These are phyloP conservation scores for Acipenser ruthenus DNA, from an alignment of 2,797 vertebrate genomes.

Conservation along the genomic window DNA sequence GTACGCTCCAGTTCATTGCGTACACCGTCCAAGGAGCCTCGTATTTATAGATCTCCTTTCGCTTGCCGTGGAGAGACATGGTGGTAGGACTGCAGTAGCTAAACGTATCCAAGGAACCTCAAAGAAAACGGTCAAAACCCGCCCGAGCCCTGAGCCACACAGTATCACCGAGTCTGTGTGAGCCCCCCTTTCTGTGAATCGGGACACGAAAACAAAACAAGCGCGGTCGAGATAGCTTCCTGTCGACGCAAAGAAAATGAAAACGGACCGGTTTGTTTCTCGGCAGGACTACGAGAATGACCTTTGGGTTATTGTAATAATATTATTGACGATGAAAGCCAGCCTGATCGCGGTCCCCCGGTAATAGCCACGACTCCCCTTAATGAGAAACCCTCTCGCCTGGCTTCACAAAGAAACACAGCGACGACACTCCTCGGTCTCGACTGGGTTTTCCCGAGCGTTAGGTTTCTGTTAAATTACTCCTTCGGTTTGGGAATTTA, in stretches of 20 bases:
- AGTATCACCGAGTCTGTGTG: not conserved
- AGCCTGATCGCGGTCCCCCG: too few species aligned
- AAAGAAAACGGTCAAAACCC: not conserved
- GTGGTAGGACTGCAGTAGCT: constrained; percentile 8
- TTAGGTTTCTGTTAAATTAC: too few species aligned
- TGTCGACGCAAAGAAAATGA: not conserved
- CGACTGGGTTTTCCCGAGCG: too few species aligned
- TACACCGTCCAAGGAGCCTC: constrained; percentile 98
- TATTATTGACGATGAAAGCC: too few species aligned
- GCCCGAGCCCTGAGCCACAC: not conserved
- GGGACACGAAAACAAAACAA: not conserved
- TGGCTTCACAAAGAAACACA: too few species aligned
- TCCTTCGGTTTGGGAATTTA: too few species aligned
- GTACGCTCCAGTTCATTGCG: constrained; percentile 98
- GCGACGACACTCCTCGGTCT: too few species aligned
- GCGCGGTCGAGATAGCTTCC: not conserved
- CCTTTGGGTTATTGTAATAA: too few species aligned
- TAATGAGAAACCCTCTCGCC: too few species aligned
- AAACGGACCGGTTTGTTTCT: too few species aligned
- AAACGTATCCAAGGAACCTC: constrained; percentile 19
- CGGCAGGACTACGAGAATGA: too few species aligned
- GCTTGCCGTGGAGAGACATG: constrained; percentile 97
- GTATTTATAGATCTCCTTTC: constrained; percentile 99
- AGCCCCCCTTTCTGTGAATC: not conserved
- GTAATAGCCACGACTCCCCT: too few species aligned